phyloP scores from a whole-genome alignment of 2,797 vertebrate species.

The Chanos chanos region DNA sequence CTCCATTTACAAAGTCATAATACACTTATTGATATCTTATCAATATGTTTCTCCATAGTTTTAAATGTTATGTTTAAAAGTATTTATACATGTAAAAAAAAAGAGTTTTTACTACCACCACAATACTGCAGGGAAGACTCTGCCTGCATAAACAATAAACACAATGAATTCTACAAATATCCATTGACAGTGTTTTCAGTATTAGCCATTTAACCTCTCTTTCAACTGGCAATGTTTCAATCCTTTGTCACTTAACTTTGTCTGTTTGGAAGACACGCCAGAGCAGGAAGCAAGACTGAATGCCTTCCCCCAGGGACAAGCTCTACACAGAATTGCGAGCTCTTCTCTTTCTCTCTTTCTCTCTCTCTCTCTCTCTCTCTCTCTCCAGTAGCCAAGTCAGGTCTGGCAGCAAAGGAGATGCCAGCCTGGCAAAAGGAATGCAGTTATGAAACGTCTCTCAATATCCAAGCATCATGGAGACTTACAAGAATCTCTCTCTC shows the following conservation, averaged over 20 bases:
- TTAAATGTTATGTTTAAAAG: too few relatives aligned
- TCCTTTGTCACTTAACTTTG: conserved; percentile 24
- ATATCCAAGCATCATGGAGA: background rate
- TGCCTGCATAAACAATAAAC: too few relatives aligned
- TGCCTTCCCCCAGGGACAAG: conserved; percentile 36
- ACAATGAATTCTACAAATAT: too few relatives aligned
- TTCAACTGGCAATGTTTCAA: conserved; percentile 27
- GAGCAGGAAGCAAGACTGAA: conserved; percentile 51
- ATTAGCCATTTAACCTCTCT: conserved; percentile 25
- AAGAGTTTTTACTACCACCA: too few relatives aligned
- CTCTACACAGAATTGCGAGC: background rate
- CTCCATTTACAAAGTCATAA: conserved; percentile 40
- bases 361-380: conserved; percentile 15
- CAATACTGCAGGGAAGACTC: too few relatives aligned
- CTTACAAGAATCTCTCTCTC: too few relatives aligned
- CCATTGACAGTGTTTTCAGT: too few relatives aligned
- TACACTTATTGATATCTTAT: too few relatives aligned
- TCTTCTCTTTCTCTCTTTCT: conserved; percentile 22
- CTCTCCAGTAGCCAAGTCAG: conserved; percentile 35
- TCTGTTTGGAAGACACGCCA: conserved; percentile 40
- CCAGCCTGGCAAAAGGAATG: conserved; percentile 39
- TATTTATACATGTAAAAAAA: too few relatives aligned
- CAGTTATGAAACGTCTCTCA: conserved; percentile 45
- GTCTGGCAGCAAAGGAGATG: conserved; percentile 31
- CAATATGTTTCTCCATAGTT: too few relatives aligned